Percentiles rank a stretch among this genome's conserved stretches.
Evolutionary conservation across 2,888 invertebrate species (phyloP).

Genomic region (Lutraria lutraria): DNA sequence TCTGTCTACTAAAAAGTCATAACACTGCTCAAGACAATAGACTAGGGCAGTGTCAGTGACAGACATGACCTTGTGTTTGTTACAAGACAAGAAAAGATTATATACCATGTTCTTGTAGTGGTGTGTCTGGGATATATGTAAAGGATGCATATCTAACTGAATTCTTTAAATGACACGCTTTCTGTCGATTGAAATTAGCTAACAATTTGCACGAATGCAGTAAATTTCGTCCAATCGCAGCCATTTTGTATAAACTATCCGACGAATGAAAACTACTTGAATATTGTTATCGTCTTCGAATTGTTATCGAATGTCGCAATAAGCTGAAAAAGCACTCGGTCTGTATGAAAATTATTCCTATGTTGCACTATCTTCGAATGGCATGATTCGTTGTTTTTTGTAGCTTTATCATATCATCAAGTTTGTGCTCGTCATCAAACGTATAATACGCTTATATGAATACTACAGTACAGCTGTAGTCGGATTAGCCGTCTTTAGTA

Average conservation of each 20-base stretch:
- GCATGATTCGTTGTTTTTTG: too few relatives aligned
- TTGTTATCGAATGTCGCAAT: background rate
- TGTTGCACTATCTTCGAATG: too few relatives aligned
- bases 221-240: conserved; percentile 4
- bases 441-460: too few relatives aligned
- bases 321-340: too few relatives aligned
- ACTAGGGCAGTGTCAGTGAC: too few relatives aligned
- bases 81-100: background rate
- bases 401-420: too few relatives aligned
- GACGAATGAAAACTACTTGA: background rate
- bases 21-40: too few relatives aligned
- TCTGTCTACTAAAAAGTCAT: too few relatives aligned
- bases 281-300: conserved; percentile 11
- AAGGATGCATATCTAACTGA: conserved; percentile 78
- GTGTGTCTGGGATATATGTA: conserved; percentile 87
- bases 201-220: conserved; percentile 30
- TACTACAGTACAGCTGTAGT: too few relatives aligned
- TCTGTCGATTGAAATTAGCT: conserved; percentile 12
- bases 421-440: too few relatives aligned
- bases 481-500: background rate
- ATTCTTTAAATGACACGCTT: conserved; percentile 53
- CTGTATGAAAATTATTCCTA: too few relatives aligned
- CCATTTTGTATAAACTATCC: conserved; percentile 37
- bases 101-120: conserved; percentile 82
- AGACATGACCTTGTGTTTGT: conserved; percentile 12